phyloP scores from a whole-genome alignment of 2,888 invertebrate species.

The Tridacna gigas region DNA sequence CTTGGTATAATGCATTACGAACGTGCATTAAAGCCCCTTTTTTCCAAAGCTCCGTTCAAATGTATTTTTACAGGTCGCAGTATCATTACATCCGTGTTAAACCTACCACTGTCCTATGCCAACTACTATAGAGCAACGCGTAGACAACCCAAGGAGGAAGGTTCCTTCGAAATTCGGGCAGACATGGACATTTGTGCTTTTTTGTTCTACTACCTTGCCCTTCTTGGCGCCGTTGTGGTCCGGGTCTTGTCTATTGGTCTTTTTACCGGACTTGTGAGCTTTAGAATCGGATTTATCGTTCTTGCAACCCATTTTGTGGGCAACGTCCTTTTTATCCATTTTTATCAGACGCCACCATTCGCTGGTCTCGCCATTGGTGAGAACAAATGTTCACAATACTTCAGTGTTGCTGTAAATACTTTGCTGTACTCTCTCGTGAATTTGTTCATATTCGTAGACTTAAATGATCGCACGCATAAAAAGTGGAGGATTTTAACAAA shows the following conservation, averaged over 20 bases:
- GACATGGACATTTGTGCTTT: conserved; percentile 1
- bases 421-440: conserved; percentile 9
- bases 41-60: no score
- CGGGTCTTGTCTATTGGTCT: conserved; percentile 11
- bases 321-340: conserved; percentile 17
- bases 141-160: conserved; percentile 9
- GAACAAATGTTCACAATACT: background rate
- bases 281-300: background rate
- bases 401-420: background rate
- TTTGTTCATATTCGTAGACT: conserved; percentile 6
- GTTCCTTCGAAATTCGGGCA: background rate
- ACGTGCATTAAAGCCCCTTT: no score
- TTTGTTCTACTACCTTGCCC: conserved; percentile 10
- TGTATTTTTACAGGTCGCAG: conserved; percentile 1
- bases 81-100: conserved; percentile 10
- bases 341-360: conserved; percentile 10
- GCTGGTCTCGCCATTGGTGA: conserved; percentile 10
- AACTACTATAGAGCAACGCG: conserved; percentile 7
- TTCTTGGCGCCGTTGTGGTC: conserved; percentile 17
- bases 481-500: conserved; percentile 8
- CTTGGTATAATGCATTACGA: no score
- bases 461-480: conserved; percentile 17
- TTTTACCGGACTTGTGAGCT: conserved; percentile 11
- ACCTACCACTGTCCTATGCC: background rate
- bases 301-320: conserved; percentile 10